Evolutionary conservation across 2,113 vertebrate genomes (phyloP).

Genomic region (Colistium nudipinnis): DNA sequence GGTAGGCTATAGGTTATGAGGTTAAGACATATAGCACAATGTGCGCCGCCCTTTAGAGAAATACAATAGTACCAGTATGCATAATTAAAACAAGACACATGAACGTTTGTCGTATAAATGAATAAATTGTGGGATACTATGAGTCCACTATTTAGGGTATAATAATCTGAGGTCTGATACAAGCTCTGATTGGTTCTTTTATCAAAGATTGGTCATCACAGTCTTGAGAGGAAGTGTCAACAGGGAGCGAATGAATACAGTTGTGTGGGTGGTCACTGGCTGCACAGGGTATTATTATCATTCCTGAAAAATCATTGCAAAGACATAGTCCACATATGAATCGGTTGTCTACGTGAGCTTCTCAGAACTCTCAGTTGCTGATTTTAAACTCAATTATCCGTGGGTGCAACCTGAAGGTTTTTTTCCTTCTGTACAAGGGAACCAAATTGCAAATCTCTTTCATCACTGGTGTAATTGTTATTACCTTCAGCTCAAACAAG

Average conservation of each 20-base stretch:
- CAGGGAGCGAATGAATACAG: slow-evolving; percentile 12
- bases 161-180: too few species aligned
- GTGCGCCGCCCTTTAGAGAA: too few species aligned
- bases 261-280: slow-evolving; percentile 32
- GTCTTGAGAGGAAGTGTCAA: slow-evolving; percentile 16
- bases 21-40: not conserved
- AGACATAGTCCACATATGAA: slow-evolving; percentile 27
- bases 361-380: slow-evolving; percentile 1
- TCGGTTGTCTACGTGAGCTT: slow-evolving; percentile 4
- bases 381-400: not conserved
- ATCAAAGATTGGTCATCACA: too few species aligned
- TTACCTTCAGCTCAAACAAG: slow-evolving; percentile 3
- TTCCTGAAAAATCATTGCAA: slow-evolving; percentile 17
- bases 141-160: too few species aligned
- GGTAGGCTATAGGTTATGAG: not conserved
- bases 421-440: not conserved
- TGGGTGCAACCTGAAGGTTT: not conserved
- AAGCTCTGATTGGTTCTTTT: too few species aligned
- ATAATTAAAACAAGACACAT: too few species aligned
- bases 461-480: slow-evolving; percentile 4
- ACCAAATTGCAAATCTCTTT: not conserved
- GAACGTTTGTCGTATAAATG: too few species aligned
- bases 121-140: too few species aligned
- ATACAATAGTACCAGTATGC: too few species aligned
- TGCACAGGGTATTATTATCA: slow-evolving; percentile 23